A percentile compares a stretch with the other conserved stretches of the same genome.
Conservation (phyloP, 2,888 invertebrate species). For the Panzeria rudis region DNA sequence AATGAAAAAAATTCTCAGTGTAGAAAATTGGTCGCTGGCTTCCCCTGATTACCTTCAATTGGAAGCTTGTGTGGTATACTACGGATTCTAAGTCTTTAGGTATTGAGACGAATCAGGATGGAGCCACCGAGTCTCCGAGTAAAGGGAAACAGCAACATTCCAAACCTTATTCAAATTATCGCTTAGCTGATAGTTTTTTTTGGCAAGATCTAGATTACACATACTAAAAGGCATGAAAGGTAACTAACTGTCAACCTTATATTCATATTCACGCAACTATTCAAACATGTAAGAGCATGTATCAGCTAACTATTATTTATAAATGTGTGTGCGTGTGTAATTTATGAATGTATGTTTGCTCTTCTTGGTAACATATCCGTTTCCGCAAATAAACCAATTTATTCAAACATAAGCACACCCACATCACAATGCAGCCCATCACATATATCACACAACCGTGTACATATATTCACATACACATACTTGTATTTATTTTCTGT, state of each 20-base stretch:
- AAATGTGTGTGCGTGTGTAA: conserved; percentile 18
- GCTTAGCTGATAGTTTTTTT: too few relatives aligned
- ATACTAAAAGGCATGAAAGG: background rate
- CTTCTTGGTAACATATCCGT: conserved; percentile 66
- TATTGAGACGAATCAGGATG: too few relatives aligned
- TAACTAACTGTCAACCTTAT: background rate
- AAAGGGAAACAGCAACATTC: too few relatives aligned
- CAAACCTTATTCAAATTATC: too few relatives aligned
- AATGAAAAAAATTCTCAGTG: too few relatives aligned
- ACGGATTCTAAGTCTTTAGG: too few relatives aligned
- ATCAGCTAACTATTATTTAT: conserved; percentile 2
- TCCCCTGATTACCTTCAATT: too few relatives aligned
- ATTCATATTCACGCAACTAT: background rate
- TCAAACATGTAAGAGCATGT: background rate
- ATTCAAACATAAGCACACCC: conserved; percentile 55
- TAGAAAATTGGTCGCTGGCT: too few relatives aligned
- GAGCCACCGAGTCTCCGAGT: too few relatives aligned
- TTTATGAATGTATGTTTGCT: conserved; percentile 54
- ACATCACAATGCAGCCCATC: background rate
- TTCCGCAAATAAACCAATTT: conserved; percentile 71
- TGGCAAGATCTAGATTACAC: background rate
- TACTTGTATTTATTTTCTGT: background rate
- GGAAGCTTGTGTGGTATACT: too few relatives aligned
- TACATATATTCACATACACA: background rate
- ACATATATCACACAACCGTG: background rate